Evolutionary conservation across 2,113 vertebrate genomes (phyloP), one percentile per base, ranked within the genome.

Genomic region (Hirundichthys speculiger): DNA sequence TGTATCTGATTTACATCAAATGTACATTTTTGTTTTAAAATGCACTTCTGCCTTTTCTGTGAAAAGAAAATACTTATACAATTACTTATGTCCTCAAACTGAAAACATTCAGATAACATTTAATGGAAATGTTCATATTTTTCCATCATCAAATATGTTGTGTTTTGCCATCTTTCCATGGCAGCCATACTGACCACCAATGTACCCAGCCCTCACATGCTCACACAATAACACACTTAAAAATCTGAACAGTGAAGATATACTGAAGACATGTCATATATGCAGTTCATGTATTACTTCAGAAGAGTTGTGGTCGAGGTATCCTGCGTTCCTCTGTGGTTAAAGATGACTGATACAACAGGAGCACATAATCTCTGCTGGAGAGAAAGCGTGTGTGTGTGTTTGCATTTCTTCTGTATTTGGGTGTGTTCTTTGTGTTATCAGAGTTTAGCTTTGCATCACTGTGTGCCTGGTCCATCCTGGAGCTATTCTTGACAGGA

Each of bases 231-330:
- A n/a, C n/a, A n/a, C n/a, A n/a, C n/a, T n/a, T n/a, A n/a, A n/a
- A n/a, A n/a, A n/a, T n/a, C n/a, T 48, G 20, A 24, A 38, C 34
- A 34, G 14, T 45, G 13, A 40, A 66, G 48, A 68, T n/a, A 12
- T 39, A 54, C 21, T 19, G 45, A 70, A 7, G 15, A 34, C 11
- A 38, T 52, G 79, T 83, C 80, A 74, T 11, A 73, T 82, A 57
- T 75, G 62, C 53, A 60, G 48, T 73, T 73, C 24, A 16, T 64
- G 27, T 53, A 69, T 76, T 77, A 25, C 21, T 21, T 80, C 58
- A 78, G 20, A 22, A 54, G 5, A 56, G 20, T 67, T 60, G 15
- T 52, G 24, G 71, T 59, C 49, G 67, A 22, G 13, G 21, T 64
- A 25, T 42, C 12, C 15, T 45, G 39, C 42, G 30, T 61, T 45